A percentile compares a stretch with the other conserved stretches of the same genome.
Evolutionary conservation across 2,888 invertebrate species (phyloP).

Genomic region (Heteropelma amictum): DNA sequence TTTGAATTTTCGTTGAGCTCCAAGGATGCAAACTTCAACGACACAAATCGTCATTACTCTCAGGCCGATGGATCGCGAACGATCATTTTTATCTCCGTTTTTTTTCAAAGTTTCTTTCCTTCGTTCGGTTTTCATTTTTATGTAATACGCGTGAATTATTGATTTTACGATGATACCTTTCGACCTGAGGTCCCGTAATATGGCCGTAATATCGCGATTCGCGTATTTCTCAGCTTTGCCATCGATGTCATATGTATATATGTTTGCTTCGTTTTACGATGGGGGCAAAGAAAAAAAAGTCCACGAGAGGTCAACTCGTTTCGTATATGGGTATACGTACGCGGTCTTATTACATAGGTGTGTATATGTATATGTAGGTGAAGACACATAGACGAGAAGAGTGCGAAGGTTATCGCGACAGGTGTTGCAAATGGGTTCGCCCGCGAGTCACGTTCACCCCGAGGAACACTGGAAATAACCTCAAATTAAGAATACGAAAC

Average conservation of each 20-base stretch:
- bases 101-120: not conserved
- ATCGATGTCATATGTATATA: no score
- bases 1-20: no score
- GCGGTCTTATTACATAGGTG: no score
- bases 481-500: conserved; percentile 15
- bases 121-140: no score
- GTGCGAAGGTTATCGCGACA: conserved; percentile 22
- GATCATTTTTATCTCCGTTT: no score
- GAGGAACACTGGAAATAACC: conserved; percentile 5
- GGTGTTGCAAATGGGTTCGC: conserved; percentile 49
- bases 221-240: conserved; percentile 26
- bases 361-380: not conserved
- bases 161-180: conserved; percentile 4
- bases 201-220: not conserved
- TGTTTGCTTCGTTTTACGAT: not conserved
- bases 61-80: no score
- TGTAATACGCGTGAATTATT: conserved; percentile 14
- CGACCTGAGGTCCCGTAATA: not conserved
- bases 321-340: not conserved
- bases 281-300: conserved; percentile 2
- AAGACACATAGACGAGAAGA: not conserved
- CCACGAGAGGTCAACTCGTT: conserved; percentile 33
- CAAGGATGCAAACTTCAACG: no score
- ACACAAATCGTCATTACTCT: no score
- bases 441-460: conserved; percentile 35